Evolutionary conservation across 2,797 vertebrate genomes (phyloP).

Genomic region (Tauraco hartlaubi): DNA sequence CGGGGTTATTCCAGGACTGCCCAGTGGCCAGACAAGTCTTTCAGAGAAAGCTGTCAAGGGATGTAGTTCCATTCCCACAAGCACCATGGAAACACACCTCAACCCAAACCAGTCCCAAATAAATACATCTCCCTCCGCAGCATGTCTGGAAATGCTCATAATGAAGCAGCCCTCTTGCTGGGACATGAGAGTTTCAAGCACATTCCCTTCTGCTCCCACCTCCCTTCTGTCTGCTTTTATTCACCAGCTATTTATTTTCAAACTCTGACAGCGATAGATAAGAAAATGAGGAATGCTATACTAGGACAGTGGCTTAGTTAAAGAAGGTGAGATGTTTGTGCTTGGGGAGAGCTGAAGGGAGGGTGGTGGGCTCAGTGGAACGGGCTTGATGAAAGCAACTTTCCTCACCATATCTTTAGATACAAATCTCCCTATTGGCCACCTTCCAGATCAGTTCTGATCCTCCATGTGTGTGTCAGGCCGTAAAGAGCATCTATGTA

Average conservation of each 20-base stretch:
- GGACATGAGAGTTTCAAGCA: not conserved
- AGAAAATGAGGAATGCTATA: not conserved
- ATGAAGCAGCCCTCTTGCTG: not conserved
- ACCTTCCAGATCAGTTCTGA: not conserved
- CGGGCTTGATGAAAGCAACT: not conserved
- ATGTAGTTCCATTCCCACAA: not conserved
- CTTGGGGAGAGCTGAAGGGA: not conserved
- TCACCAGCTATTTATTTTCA: conserved; percentile 9
- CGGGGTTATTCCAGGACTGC: not conserved
- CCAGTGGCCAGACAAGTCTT: not conserved
- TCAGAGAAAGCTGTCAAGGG: not conserved
- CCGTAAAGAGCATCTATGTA: not conserved
- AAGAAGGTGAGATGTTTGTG: not conserved
- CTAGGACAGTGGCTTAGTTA: not conserved
- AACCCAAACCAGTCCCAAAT: not conserved
- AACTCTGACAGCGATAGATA: not conserved
- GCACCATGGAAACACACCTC: conserved; percentile 8
- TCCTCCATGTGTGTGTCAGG: not conserved
- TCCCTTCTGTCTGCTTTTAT: conserved; percentile 23
- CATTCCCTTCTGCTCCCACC: not conserved
- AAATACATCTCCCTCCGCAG: not conserved
- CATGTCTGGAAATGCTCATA: not conserved
- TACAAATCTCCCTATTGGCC: not conserved
- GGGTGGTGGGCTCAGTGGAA: not conserved
- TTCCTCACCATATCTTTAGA: not conserved